Evolutionary conservation across 2,888 invertebrate species (phyloP).

Genomic region (Hypomecis atomaria): DNA sequence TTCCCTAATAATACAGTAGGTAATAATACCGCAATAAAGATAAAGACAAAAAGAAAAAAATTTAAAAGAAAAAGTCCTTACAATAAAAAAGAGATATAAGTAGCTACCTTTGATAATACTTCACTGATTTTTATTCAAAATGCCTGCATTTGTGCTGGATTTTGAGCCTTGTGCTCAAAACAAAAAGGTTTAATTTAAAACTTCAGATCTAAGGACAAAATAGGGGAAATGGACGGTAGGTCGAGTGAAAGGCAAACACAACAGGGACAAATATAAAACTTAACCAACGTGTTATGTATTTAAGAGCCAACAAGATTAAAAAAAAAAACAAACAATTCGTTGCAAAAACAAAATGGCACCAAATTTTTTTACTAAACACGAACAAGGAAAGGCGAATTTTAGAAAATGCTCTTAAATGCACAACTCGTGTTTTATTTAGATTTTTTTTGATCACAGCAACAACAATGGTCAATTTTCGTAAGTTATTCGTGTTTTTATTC

Average conservation of each 20-base stretch:
- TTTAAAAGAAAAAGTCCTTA: constrained; percentile 41
- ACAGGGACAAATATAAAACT: constrained; percentile 44
- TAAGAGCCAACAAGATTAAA: constrained; percentile 7
- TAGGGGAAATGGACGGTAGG: constrained; percentile 72
- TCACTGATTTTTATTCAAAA: constrained; percentile 48
- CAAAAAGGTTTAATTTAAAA: constrained; percentile 21
- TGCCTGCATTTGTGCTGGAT: constrained; percentile 56
- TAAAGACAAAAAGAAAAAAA: constrained; percentile 56
- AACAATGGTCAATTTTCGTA: not conserved
- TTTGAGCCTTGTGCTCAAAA: constrained; percentile 50
- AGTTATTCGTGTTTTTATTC: not conserved
- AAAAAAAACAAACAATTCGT: constrained; percentile 24
- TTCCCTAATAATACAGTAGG: constrained; percentile 74
- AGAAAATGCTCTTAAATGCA: constrained; percentile 13
- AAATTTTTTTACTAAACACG: constrained; percentile 10
- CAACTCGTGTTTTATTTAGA: constrained; percentile 2
- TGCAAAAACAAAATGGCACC: constrained; percentile 29
- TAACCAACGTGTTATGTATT: constrained; percentile 28
- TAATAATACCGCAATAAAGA: constrained; percentile 74
- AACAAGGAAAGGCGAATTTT: constrained; percentile 8
- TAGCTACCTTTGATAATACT: constrained; percentile 71
- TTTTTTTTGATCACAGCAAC: constrained; percentile 24
- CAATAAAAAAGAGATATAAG: constrained; percentile 51
- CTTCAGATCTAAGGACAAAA: constrained; percentile 60
- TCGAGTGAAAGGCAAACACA: constrained; percentile 55